Percentiles rank a stretch among this genome's conserved stretches.
These are phyloP conservation scores for Semnornis frantzii DNA, from an alignment of 2,113 vertebrate genomes.

Conservation along the genomic window DNA sequence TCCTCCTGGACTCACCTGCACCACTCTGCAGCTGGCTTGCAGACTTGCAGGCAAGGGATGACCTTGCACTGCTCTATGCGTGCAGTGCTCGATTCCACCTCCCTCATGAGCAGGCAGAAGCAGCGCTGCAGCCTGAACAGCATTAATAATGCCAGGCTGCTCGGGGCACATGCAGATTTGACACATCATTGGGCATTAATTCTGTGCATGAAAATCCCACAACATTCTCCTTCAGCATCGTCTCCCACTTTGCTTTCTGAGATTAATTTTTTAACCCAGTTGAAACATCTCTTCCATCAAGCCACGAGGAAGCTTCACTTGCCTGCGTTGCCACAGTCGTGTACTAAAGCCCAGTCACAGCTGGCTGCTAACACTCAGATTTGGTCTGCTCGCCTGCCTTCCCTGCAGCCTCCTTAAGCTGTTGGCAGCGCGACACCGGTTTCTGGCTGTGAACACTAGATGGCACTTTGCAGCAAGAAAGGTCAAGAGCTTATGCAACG, in stretches of 20 bases:
- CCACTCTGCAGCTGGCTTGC: not conserved
- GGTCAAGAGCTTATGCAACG: conserved; percentile 10
- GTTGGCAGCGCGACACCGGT: not conserved
- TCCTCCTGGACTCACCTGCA: not conserved
- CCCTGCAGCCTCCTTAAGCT: not conserved
- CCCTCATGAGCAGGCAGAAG: not conserved
- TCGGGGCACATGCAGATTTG: not conserved
- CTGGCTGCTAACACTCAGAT: not conserved
- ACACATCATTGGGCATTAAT: not conserved
- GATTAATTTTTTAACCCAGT: not conserved
- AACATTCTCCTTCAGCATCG: not conserved
- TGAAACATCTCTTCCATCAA: not conserved
- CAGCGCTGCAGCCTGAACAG: not conserved
- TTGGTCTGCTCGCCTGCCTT: not conserved
- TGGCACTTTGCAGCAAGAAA: conserved; percentile 74
- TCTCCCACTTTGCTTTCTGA: not conserved
- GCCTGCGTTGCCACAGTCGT: not conserved
- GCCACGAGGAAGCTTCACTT: not conserved
- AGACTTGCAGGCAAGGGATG: rapidly evolving
- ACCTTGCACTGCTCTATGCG: rapidly evolving
- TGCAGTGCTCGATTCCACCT: rapidly evolving
- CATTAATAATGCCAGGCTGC: not conserved
- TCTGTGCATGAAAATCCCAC: not conserved
- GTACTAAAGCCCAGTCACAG: not conserved
- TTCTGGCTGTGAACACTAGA: conserved; percentile 59